Conservation (phyloP, 2,113 vertebrate genomes). For the Phrynosoma blainvillii region DNA sequence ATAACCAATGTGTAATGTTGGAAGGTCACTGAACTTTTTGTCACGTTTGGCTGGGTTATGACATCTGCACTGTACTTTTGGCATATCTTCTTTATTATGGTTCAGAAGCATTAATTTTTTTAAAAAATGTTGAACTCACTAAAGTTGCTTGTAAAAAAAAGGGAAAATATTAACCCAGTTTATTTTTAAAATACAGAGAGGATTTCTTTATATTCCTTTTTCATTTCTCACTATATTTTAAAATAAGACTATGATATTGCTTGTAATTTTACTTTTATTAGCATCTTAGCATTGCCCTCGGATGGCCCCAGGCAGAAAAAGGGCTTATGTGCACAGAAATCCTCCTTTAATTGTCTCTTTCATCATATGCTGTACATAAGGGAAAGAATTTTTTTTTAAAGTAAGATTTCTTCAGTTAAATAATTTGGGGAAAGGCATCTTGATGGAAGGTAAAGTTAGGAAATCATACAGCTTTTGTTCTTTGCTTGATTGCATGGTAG, state of each 20-base stretch:
- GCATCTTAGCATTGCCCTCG: conserved; percentile 8
- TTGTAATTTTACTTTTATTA: neutral
- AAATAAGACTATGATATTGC: rapidly evolving
- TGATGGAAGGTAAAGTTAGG: neutral
- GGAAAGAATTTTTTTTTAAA: conserved; percentile 16
- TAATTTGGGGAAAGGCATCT: neutral
- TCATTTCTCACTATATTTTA: neutral
- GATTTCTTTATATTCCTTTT: neutral
- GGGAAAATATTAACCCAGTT: neutral
- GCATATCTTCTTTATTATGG: neutral
- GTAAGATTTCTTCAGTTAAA: conserved; percentile 2
- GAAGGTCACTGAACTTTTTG: neutral
- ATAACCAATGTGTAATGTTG: neutral
- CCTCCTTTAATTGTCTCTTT: conserved; percentile 5
- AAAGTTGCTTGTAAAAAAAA: neutral
- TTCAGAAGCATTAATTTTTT: neutral
- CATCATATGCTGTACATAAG: conserved; percentile 6
- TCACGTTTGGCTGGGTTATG: neutral
- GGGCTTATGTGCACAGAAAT: neutral
- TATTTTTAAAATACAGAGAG: rapidly evolving
- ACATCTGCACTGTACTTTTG: neutral
- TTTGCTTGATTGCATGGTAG: neutral
- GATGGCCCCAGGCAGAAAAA: neutral
- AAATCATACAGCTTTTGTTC: conserved; percentile 7
- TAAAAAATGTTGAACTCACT: conserved; percentile 11